Evolutionary conservation across 2,113 vertebrate species (phyloP).

Genomic region (Rhizomys pruinosus): DNA sequence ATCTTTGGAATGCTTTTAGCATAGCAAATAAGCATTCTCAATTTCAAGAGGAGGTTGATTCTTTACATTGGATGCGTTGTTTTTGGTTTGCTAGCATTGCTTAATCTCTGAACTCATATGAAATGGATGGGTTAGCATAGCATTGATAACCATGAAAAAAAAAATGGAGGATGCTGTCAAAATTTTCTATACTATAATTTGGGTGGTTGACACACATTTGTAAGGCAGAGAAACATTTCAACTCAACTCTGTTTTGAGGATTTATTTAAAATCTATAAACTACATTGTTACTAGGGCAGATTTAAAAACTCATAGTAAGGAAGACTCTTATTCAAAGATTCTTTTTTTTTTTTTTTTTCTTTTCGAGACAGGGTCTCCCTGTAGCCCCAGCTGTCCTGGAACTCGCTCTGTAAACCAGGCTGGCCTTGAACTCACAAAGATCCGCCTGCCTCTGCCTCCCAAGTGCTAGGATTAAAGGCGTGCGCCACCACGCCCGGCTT

Average conservation of each 20-base stretch:
- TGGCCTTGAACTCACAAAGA: too few species aligned
- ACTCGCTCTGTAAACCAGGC: too few species aligned
- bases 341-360: too few species aligned
- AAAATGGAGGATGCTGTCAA: not conserved
- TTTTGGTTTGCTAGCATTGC: not conserved
- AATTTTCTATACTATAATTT: not conserved
- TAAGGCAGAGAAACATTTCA: conserved; percentile 15
- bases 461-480: too few species aligned
- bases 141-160: not conserved
- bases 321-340: not conserved
- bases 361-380: too few species aligned
- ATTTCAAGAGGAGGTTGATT: not conserved
- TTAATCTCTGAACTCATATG: conserved; percentile 18
- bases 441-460: too few species aligned
- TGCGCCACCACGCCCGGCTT: too few species aligned
- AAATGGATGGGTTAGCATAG: not conserved
- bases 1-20: not conserved
- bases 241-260: not conserved
- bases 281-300: not conserved
- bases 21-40: not conserved
- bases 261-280: not conserved
- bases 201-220: not conserved
- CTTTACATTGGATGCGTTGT: not conserved
- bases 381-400: too few species aligned
- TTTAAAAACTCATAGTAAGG: conserved; percentile 13